These are phyloP conservation scores for Ophiothrix spiculata DNA, from an alignment of 35 echinoderm and acorn worm species.

Conservation along the genomic window DNA sequence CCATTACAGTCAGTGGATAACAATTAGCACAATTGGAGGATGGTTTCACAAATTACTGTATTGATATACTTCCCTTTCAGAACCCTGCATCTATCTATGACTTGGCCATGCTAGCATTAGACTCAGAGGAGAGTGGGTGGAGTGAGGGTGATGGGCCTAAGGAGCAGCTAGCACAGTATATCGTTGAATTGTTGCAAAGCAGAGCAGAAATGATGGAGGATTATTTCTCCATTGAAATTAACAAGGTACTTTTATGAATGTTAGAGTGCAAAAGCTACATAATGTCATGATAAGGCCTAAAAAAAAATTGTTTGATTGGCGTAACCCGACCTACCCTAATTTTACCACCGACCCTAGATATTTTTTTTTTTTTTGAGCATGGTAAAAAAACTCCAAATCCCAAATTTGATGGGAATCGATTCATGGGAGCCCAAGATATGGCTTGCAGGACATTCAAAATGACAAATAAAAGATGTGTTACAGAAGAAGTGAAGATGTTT, in stretches of 20 bases:
- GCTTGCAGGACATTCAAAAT: no score
- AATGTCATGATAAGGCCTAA: no score
- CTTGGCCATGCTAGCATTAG: conserved; percentile 83
- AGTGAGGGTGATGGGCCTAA: conserved; percentile 79
- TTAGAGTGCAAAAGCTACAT: background rate
- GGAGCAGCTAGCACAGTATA: conserved; percentile 85
- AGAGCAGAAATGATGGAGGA: conserved; percentile 82
- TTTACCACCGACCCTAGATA: no score
- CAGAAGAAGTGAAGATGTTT: no score
- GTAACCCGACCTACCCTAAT: no score
- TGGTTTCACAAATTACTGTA: background rate
- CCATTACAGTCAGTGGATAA: no score
- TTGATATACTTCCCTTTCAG: conserved; percentile 18
- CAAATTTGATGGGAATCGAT: no score
- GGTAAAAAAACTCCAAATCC: no score
- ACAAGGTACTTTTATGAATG: conserved; percentile 53
- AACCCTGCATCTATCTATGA: conserved; percentile 87
- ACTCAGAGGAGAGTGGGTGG: conserved; percentile 88
- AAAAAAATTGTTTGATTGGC: no score
- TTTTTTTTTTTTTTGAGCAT: no score
- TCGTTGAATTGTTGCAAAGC: conserved; percentile 69
- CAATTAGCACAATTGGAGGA: background rate
- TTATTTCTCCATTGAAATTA: conserved; percentile 88
- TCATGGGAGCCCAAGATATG: no score
- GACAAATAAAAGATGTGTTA: no score